Percentiles rank a stretch among this genome's conserved stretches.
Conservation (phyloP, 92 coral and sea anemone genomes). For the Galaxea fascicularis region DNA sequence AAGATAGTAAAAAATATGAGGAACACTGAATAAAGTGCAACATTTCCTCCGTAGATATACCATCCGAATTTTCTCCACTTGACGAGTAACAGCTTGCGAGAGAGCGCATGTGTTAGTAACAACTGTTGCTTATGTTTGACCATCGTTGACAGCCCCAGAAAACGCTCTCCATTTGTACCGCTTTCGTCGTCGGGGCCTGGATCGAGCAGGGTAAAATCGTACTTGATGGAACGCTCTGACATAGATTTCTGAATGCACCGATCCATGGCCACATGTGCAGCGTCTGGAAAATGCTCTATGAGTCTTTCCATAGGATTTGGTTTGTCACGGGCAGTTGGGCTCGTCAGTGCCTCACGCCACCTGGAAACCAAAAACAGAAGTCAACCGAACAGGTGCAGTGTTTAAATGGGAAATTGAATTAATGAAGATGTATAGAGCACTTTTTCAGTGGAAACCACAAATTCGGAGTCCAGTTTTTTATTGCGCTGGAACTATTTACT, state of each 20-base stretch:
- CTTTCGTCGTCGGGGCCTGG: slow-evolving; percentile 73
- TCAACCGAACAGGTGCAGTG: background rate
- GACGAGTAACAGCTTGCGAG: slow-evolving; percentile 49
- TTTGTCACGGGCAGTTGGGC: slow-evolving; percentile 8
- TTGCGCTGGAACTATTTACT: no score
- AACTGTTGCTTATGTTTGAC: slow-evolving; percentile 56
- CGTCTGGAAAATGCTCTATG: slow-evolving; percentile 72
- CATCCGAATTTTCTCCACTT: slow-evolving; percentile 69
- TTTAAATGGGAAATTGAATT: no score
- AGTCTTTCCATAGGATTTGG: slow-evolving; percentile 53
- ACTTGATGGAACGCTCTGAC: slow-evolving; percentile 53
- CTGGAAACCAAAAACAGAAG: slow-evolving; percentile 10
- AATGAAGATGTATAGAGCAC: no score
- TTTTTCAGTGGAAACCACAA: no score
- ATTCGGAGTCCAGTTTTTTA: no score
- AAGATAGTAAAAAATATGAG: slow-evolving; percentile 55
- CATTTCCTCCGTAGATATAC: slow-evolving; percentile 49
- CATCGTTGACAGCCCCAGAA: slow-evolving; percentile 64
- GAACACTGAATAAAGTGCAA: slow-evolving; percentile 47
- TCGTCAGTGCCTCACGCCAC: slow-evolving; percentile 75
- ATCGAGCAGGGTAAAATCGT: slow-evolving; percentile 63
- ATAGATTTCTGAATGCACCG: slow-evolving; percentile 62
- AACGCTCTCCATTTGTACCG: slow-evolving; percentile 53
- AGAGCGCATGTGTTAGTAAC: slow-evolving; percentile 56
- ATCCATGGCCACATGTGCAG: slow-evolving; percentile 65